phyloP scores from a whole-genome alignment of 2,113 vertebrate genomes.

The Ammodytes dubius region DNA sequence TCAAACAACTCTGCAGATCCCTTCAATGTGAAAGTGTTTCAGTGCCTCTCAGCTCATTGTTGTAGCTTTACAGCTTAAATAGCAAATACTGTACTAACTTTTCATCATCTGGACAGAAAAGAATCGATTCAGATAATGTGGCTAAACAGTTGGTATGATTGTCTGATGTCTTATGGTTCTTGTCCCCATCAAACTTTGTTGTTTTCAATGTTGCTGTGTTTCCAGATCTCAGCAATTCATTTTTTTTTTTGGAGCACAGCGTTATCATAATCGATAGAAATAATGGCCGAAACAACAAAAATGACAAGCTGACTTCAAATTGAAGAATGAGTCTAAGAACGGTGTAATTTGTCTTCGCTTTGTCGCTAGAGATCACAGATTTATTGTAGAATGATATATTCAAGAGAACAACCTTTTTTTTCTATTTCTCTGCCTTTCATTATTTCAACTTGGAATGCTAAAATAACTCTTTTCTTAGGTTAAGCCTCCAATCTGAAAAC shows the following conservation, averaged over 20 bases:
- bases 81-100: neutral
- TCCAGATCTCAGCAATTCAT: neutral
- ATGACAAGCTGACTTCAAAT: slow-evolving; percentile 3
- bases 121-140: neutral
- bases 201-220: too few species aligned
- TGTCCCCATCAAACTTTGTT: neutral
- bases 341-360: slow-evolving; percentile 19
- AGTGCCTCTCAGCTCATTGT: too few species aligned
- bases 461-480: slow-evolving; percentile 37
- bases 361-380: slow-evolving; percentile 40
- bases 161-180: neutral
- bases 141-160: neutral
- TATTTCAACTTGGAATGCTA: slow-evolving; percentile 34
- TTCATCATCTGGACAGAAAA: neutral
- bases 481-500: slow-evolving; percentile 26
- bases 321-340: neutral
- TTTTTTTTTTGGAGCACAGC: neutral
- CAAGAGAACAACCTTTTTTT: slow-evolving; percentile 20
- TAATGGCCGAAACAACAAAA: neutral
- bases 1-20: too few species aligned
- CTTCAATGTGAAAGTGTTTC: too few species aligned
- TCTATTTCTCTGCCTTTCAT: slow-evolving; percentile 4
- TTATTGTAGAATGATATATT: slow-evolving; percentile 37
- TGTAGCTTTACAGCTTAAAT: too few species aligned
- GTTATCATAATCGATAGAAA: neutral